Conservation (phyloP, 1,140 invertebrate species). For the Lerema accius region DNA sequence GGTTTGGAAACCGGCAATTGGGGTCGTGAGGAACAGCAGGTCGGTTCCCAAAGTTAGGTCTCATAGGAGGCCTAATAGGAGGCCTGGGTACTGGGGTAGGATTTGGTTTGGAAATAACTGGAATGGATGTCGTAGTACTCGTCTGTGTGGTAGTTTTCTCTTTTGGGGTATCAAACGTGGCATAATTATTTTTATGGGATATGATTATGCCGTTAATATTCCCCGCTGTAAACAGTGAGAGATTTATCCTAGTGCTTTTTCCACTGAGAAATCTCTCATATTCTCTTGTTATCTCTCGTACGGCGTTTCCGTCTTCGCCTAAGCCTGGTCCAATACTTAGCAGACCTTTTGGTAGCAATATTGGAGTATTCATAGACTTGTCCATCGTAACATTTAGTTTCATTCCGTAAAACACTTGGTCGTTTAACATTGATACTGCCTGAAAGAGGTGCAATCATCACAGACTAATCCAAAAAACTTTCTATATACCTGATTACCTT, state of each 20-base stretch:
- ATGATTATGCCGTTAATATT: constrained; percentile 1
- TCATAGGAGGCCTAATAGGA: background rate
- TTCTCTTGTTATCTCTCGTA: constrained; percentile 58
- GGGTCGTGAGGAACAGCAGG: background rate
- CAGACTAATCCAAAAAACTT: too few relatives aligned
- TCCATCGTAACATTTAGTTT: constrained; percentile 53
- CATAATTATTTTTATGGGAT: background rate
- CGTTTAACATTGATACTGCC: constrained; percentile 68
- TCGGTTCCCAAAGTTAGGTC: background rate
- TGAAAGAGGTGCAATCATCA: constrained; percentile 54
- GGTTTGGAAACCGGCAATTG: background rate
- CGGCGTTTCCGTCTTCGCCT: constrained; percentile 49
- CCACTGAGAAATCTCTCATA: constrained; percentile 54
- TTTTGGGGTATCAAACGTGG: background rate
- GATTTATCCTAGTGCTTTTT: constrained; percentile 45
- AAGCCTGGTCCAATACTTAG: constrained; percentile 52
- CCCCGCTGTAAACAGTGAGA: constrained; percentile 33
- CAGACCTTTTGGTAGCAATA: constrained; percentile 60
- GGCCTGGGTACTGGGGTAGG: background rate
- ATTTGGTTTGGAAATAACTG: background rate
- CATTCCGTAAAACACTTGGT: constrained; percentile 55
- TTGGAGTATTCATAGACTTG: constrained; percentile 22
- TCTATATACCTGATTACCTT: too few relatives aligned
- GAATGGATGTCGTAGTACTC: background rate
- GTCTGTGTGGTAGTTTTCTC: background rate